phyloP scores from a whole-genome alignment of 2,888 invertebrate species.

The Erebia ligea region DNA sequence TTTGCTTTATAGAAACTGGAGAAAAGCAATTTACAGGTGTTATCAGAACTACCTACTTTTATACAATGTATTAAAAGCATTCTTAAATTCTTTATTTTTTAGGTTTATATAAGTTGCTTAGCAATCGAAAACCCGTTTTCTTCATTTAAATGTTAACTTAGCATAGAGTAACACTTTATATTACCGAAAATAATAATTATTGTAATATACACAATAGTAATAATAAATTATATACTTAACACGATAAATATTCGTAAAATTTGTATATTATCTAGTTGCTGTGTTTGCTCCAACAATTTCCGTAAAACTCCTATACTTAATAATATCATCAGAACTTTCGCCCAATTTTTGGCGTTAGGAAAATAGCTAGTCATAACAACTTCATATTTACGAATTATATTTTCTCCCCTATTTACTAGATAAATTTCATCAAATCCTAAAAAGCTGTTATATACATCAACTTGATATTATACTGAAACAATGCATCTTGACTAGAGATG shows the following conservation, averaged over 20 bases:
- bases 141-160: slow-evolving; percentile 37
- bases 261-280: slow-evolving; percentile 42
- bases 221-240: slow-evolving; percentile 38
- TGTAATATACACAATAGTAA: slow-evolving; percentile 37
- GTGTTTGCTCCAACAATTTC: slow-evolving; percentile 34
- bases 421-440: slow-evolving; percentile 9
- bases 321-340: slow-evolving; percentile 28
- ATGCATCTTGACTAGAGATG: background rate
- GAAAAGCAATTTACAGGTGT: background rate
- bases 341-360: slow-evolving; percentile 30
- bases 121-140: slow-evolving; percentile 31
- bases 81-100: background rate
- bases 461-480: slow-evolving; percentile 10
- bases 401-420: slow-evolving; percentile 23
- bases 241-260: slow-evolving; percentile 38
- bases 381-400: slow-evolving; percentile 13
- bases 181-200: slow-evolving; percentile 36
- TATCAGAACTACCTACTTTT: background rate
- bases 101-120: slow-evolving; percentile 12
- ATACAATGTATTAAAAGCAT: background rate
- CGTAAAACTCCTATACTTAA: slow-evolving; percentile 18
- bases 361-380: slow-evolving; percentile 19
- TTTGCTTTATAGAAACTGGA: background rate
- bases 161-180: slow-evolving; percentile 36
- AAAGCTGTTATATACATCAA: background rate